A percentile compares a stretch with the other conserved stretches of the same genome.
Conservation (phyloP, 2,888 invertebrate species). For the Epinotia ramella region DNA sequence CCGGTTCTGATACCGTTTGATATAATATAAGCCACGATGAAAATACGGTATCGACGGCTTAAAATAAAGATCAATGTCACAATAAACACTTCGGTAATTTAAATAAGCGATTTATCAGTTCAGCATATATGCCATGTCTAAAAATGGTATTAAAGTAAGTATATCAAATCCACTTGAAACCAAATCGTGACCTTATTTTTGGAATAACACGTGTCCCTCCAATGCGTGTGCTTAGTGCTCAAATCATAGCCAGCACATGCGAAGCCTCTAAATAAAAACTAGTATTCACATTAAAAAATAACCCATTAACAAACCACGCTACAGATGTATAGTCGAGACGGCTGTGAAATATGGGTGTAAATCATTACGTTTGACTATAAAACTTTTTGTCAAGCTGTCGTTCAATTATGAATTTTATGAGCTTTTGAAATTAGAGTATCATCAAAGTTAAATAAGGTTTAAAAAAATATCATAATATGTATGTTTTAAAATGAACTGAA, state of each 20-base stretch:
- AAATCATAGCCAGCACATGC: slow-evolving; percentile 20
- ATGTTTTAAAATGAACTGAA: too few species aligned
- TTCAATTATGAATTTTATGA: slow-evolving; percentile 53
- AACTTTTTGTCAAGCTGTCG: slow-evolving; percentile 71
- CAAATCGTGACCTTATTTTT: slow-evolving; percentile 22
- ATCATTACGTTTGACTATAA: slow-evolving; percentile 72
- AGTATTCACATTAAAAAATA: slow-evolving; percentile 37
- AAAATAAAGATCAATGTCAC: not conserved
- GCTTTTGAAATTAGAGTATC: slow-evolving; percentile 51
- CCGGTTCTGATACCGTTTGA: not conserved
- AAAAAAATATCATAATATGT: too few species aligned
- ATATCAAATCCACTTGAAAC: slow-evolving; percentile 7
- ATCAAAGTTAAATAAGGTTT: slow-evolving; percentile 33
- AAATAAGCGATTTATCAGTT: not conserved
- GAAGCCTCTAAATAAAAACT: slow-evolving; percentile 25
- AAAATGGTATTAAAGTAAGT: not conserved
- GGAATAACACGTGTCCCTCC: slow-evolving; percentile 27
- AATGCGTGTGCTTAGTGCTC: slow-evolving; percentile 21
- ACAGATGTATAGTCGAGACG: slow-evolving; percentile 51
- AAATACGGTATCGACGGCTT: not conserved
- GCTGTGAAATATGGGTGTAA: slow-evolving; percentile 75
- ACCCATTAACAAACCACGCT: slow-evolving; percentile 43
- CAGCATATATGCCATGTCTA: not conserved
- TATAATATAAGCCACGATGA: not conserved
- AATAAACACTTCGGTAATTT: not conserved